Percentiles rank a stretch among this genome's conserved stretches.
These are phyloP conservation scores for Bellardia bayeri DNA, from an alignment of 2,888 invertebrate species.

Conservation along the genomic window DNA sequence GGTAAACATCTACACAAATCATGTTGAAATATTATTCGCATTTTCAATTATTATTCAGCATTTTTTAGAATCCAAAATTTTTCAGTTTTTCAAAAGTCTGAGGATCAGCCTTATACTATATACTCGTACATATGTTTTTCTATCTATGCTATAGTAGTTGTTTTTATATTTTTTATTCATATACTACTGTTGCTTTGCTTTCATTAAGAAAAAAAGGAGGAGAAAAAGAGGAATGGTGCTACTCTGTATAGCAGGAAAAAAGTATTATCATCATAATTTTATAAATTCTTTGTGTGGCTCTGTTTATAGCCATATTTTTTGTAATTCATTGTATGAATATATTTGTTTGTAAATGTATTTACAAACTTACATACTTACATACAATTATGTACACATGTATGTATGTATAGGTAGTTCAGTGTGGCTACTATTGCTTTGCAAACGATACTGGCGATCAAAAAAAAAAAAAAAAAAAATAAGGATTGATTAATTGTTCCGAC, in stretches of 20 bases:
- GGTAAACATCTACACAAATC: too few species aligned
- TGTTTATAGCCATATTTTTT: slow-evolving; percentile 15
- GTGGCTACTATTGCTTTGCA: background rate
- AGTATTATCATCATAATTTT: slow-evolving; percentile 24
- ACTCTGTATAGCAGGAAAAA: slow-evolving; percentile 1
- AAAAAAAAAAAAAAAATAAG: too few species aligned
- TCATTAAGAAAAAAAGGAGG: background rate
- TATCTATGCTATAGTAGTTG: background rate
- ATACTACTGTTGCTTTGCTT: slow-evolving; percentile 28
- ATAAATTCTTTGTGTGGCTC: slow-evolving; percentile 21
- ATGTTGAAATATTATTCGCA: too few species aligned
- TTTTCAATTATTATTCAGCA: too few species aligned
- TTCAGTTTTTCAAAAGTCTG: too few species aligned
- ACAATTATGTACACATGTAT: background rate
- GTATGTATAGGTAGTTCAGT: background rate
- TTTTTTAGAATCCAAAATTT: too few species aligned
- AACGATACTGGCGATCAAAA: background rate
- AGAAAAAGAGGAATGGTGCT: background rate
- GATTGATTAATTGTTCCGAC: too few species aligned
- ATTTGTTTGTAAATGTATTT: background rate
- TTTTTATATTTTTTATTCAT: background rate
- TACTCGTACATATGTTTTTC: background rate
- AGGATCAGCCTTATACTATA: too few species aligned
- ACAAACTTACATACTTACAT: background rate
- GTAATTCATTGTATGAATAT: slow-evolving; percentile 9